phyloP scores from a whole-genome alignment of 1,140 invertebrate species.

The Aradophagus sp. region DNA sequence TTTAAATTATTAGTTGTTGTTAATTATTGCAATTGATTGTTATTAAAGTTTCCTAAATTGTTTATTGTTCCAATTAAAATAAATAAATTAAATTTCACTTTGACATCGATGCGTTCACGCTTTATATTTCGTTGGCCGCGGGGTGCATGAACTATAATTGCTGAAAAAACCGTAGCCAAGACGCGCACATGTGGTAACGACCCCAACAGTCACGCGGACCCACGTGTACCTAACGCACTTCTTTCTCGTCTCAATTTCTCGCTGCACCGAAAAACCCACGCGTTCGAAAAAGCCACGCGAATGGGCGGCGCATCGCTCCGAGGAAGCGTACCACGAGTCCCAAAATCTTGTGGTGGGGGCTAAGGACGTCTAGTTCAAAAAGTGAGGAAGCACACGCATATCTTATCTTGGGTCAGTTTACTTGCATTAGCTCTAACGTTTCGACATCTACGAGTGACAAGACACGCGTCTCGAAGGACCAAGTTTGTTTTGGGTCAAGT shows the following conservation, averaged over 20 bases:
- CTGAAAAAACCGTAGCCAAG: background rate
- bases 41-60: too few relatives aligned
- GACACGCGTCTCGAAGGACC: slow-evolving; percentile 12
- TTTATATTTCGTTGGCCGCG: too few relatives aligned
- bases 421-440: slow-evolving; percentile 32
- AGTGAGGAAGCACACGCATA: slow-evolving; percentile 36
- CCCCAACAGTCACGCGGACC: slow-evolving; percentile 5
- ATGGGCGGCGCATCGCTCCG: slow-evolving; percentile 67
- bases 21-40: too few relatives aligned
- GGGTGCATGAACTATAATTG: too few relatives aligned
- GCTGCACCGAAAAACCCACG: background rate
- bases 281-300: slow-evolving; percentile 67
- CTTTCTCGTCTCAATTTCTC: slow-evolving; percentile 2
- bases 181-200: slow-evolving; percentile 11
- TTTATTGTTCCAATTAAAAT: too few relatives aligned
- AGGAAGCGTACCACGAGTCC: slow-evolving; percentile 37
- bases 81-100: too few relatives aligned
- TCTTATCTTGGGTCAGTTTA: slow-evolving; percentile 65
- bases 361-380: slow-evolving; percentile 29
- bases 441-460: slow-evolving; percentile 13
- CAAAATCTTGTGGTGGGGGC: slow-evolving; percentile 37
- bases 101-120: too few relatives aligned
- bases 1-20: too few relatives aligned
- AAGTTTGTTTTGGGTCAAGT: too few relatives aligned
- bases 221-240: slow-evolving; percentile 24